Evolutionary conservation across 2,888 invertebrate genomes (phyloP).

Genomic region (Petrolisthes manimaculis): DNA sequence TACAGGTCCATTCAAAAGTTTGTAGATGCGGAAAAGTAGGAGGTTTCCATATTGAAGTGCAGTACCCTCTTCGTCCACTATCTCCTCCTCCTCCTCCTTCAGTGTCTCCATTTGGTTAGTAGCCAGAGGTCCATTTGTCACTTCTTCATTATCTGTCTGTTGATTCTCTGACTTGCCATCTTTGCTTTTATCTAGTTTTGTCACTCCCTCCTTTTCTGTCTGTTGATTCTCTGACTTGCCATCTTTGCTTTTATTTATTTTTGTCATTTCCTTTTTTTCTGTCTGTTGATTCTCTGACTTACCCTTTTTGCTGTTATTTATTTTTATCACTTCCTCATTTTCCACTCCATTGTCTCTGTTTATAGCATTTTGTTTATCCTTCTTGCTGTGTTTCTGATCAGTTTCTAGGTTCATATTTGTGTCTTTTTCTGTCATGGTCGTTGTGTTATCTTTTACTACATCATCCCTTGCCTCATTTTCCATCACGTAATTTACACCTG

Average conservation of each 20-base stretch:
- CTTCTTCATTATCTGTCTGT: background rate
- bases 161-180: background rate
- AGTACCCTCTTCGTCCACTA: background rate
- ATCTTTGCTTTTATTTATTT: background rate
- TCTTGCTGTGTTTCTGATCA: too few relatives aligned
- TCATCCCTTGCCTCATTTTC: too few relatives aligned
- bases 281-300: background rate
- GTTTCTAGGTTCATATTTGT: too few relatives aligned
- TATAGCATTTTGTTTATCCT: too few relatives aligned
- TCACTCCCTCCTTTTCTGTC: background rate
- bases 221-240: background rate
- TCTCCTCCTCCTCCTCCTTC: background rate
- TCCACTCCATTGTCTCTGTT: too few relatives aligned
- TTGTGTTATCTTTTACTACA: too few relatives aligned
- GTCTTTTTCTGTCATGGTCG: too few relatives aligned
- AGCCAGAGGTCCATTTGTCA: background rate
- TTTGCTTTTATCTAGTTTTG: background rate
- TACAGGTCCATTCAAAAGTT: conserved; percentile 37
- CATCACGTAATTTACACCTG: too few relatives aligned
- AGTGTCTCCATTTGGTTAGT: background rate
- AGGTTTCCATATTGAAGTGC: conserved; percentile 21
- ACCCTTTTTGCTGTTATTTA: background rate
- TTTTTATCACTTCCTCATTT: background rate
- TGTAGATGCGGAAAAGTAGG: conserved; percentile 15
- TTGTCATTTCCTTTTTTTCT: background rate